Evolutionary conservation across 2,113 vertebrate species (phyloP), one percentile per base, ranked within the genome.

Genomic region (Rissa tridactyla): DNA sequence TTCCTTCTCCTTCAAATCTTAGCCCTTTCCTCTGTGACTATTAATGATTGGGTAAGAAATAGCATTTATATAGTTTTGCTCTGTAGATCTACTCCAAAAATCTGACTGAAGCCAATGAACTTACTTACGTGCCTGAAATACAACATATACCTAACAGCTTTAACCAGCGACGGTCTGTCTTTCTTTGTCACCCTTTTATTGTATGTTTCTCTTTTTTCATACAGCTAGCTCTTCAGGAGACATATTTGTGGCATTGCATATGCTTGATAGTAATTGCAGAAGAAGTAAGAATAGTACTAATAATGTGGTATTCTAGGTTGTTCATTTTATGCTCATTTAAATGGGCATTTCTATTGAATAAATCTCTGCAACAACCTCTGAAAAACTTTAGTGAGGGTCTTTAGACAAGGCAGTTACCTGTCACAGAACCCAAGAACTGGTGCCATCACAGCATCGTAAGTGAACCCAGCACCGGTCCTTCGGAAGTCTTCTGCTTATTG

Each of bases 401-500:
- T 96, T 97, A 92, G 95, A 89, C 65, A 83, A 52, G 83, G 80
- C 94, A 58, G 79, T 64, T 73, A 82, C 55, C 69, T 77, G 89
- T 92, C 72, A 95, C 88, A 94, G 96, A 96, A 65, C 92, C 88
- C 77, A 81, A 94, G 91, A 60, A 83, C 68, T 84, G 87, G 86
- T 78, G 81, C 85, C 81, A 80, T 84, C 89, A 78, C 65, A 95
- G 92, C 70, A 62, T 79, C 96, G 84, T 76, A 86, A 93, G 57
- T 85, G 91, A 97, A 96, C 66, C 55, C 90, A 68, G 62, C 70
- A 52, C 70, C 70, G 94, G 16, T n/a, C 46, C 52, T 94, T 95
- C 92, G 46, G 86, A 98, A 96, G 70, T 85, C 95, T 96, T 92
- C 69, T 65, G 72, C 92, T 96, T 97, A 86, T 96, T 97, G 85